Conservation (phyloP, 2,888 invertebrate genomes). For the Aspidiotus rigidus region DNA sequence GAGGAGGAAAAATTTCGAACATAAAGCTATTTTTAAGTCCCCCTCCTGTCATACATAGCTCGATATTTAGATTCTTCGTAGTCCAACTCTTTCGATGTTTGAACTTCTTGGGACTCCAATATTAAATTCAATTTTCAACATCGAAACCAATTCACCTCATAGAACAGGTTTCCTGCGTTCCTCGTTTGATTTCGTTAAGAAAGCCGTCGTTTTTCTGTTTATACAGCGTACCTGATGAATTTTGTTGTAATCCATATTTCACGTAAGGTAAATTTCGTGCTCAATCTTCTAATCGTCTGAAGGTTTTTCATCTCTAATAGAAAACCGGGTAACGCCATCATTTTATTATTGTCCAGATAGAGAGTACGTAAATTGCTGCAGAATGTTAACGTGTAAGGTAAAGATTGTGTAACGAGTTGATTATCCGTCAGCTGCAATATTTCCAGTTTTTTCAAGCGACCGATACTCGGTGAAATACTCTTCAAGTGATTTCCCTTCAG, state of each 20-base stretch:
- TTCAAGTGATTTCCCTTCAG: slow-evolving; percentile 45
- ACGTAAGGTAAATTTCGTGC: slow-evolving; percentile 38
- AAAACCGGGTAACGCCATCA: slow-evolving; percentile 46
- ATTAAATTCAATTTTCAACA: too few species aligned
- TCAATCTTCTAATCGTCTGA: slow-evolving; percentile 46
- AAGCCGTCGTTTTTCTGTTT: too few species aligned
- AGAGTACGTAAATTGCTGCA: slow-evolving; percentile 43
- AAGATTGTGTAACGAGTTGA: slow-evolving; percentile 44
- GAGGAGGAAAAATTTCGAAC: too few species aligned
- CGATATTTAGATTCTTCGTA: too few species aligned
- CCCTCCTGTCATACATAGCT: too few species aligned
- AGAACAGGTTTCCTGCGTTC: too few species aligned
- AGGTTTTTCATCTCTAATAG: slow-evolving; percentile 44
- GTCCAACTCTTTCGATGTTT: too few species aligned
- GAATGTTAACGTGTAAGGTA: slow-evolving; percentile 45
- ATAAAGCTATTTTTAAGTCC: too few species aligned
- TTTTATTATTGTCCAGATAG: slow-evolving; percentile 45
- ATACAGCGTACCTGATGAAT: slow-evolving; percentile 6
- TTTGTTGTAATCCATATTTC: slow-evolving; percentile 15
- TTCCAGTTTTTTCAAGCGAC: slow-evolving; percentile 43
- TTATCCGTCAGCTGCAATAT: slow-evolving; percentile 45
- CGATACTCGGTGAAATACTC: slow-evolving; percentile 44
- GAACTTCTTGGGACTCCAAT: too few species aligned
- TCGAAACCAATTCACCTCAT: too few species aligned
- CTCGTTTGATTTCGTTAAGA: too few species aligned